These are phyloP conservation scores for Homalodisca vitripennis DNA, from an alignment of 1,140 invertebrate genomes.

Conservation along the genomic window DNA sequence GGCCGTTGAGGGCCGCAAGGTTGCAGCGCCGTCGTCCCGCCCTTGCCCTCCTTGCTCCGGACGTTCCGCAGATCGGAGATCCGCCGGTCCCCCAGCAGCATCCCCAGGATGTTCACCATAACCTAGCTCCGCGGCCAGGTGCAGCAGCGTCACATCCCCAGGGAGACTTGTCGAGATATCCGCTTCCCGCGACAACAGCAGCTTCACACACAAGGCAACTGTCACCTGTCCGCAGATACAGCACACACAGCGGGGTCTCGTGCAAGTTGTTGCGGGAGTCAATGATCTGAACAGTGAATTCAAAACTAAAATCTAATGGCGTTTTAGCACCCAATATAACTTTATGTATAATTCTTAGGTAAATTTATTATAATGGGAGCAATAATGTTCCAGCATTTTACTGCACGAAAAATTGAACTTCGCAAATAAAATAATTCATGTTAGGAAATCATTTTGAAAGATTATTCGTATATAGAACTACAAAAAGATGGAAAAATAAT, in stretches of 20 bases:
- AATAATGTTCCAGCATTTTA: no score
- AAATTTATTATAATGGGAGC: no score
- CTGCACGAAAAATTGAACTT: no score
- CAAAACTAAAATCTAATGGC: no score
- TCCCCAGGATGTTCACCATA: constrained; percentile 48
- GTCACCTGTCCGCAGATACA: constrained; percentile 49
- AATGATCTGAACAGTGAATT: no score
- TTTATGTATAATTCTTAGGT: no score
- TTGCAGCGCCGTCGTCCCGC: constrained; percentile 63
- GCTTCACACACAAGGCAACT: constrained; percentile 50
- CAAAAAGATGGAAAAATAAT: no score
- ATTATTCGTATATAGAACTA: no score
- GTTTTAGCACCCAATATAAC: no score
- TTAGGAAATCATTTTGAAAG: no score
- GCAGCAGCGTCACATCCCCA: constrained; percentile 45
- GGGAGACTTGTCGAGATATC: constrained; percentile 46
- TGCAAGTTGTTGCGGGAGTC: constrained; percentile 47
- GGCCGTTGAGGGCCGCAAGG: constrained; percentile 64
- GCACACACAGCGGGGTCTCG: constrained; percentile 57
- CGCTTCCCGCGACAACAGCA: constrained; percentile 51
- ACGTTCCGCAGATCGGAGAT: constrained; percentile 44
- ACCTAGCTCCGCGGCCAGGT: constrained; percentile 48
- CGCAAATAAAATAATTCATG: no score
- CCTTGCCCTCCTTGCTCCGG: constrained; percentile 42
- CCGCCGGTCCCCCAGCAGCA: constrained; percentile 47